phyloP scores from a whole-genome alignment of 1,140 invertebrate species.

The Tigriopus japonicus region DNA sequence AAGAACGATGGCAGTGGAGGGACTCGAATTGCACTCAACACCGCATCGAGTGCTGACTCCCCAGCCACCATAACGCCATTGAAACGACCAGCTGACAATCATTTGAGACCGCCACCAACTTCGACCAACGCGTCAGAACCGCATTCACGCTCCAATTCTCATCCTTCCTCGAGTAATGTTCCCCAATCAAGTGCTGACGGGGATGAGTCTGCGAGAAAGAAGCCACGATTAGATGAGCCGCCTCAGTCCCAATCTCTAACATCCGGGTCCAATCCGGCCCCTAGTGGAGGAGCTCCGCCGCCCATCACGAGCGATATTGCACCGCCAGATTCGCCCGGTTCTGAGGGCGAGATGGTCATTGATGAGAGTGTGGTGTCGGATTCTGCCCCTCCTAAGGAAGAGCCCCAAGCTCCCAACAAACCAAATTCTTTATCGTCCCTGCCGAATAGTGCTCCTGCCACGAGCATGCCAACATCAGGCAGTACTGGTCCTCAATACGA shows the following conservation, averaged over 20 bases:
- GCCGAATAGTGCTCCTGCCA: background rate
- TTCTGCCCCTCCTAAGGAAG: slow-evolving; percentile 2
- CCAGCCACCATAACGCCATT: background rate
- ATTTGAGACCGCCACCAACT: background rate
- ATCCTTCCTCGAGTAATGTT: too few species aligned
- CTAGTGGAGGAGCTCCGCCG: background rate
- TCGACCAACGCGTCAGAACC: background rate
- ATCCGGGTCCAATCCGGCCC: background rate
- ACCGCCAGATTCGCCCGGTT: slow-evolving; percentile 10
- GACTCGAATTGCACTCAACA: too few species aligned
- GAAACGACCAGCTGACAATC: background rate
- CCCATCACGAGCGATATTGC: background rate
- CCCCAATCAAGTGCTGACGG: too few species aligned
- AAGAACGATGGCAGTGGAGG: background rate
- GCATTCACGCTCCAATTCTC: background rate
- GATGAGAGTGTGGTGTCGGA: slow-evolving; percentile 10
- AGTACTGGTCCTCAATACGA: slow-evolving; percentile 6
- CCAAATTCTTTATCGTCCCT: background rate
- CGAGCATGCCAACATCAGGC: background rate
- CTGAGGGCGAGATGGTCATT: slow-evolving; percentile 15
- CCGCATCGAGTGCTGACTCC: background rate
- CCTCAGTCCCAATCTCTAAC: background rate
- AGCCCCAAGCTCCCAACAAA: background rate
- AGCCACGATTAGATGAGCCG: background rate
- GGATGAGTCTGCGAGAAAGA: background rate